Evolutionary conservation across 2,113 vertebrate species (phyloP), one percentile per base, ranked within the genome.

Genomic region (Myrmecophaga tridactyla): DNA sequence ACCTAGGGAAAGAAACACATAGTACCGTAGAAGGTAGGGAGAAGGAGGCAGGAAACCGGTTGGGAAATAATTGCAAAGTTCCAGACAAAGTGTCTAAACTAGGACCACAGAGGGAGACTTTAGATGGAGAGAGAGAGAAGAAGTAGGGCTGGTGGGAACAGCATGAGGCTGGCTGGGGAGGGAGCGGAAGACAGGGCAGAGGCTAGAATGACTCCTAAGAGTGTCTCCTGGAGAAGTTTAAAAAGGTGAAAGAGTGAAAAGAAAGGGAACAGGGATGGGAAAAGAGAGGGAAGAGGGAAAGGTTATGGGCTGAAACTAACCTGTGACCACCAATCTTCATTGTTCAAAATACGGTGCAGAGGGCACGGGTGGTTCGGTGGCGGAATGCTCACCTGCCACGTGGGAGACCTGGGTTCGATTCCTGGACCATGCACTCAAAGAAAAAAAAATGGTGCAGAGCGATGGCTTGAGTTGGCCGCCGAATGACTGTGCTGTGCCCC

Each of bases 111-210:
- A 25, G 36, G 67, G 36, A 70, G 69, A 25, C 67, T 69, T 41
- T 20, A 41, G 76, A 43, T 21, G 8, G 76, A 34, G 12, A 15
- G 9, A 0, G 6, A 34, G 62, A 56, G 51, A 41, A 53, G 53
- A 41, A 53, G 53, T 25, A 7, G 23, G 29, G 9, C 3, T 21
- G 65, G 7, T 4, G 20, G 36, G 23, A 60, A 31, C 46, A 4
- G 0, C 0, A 0, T 0, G 39, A n/a, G 48, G 39, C 75, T 29
- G 36, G 15, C 77, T 13, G 0, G 12, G 15, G 3, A 36, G 8
- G 29, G 17, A 14, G 17, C 15, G 14, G 72, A 20, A 43, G 20
- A 34, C 20, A 20, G 5, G 65, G 2, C 0, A 0, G 48, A 43
- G 8, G 31, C 12, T 10, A 2, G 1, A 1, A 5, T 0, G 18